A percentile compares a stretch with the other conserved stretches of the same genome.
Evolutionary conservation across 2,113 vertebrate species (phyloP).

Genomic region (Tragelaphus strepsiceros): DNA sequence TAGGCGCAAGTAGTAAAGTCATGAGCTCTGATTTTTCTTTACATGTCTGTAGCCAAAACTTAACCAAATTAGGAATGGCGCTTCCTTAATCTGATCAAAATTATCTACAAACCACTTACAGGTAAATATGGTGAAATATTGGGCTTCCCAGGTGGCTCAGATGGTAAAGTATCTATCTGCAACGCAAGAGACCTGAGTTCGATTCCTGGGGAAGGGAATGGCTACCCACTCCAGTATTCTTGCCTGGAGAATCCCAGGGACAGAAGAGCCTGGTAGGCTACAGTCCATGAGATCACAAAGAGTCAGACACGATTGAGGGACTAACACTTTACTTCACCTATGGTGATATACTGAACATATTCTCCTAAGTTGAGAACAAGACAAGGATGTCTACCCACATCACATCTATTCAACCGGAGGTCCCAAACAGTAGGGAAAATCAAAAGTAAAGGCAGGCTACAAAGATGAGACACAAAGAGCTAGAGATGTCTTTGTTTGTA

Average conservation of each 20-base stretch:
- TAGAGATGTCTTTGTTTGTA: not conserved
- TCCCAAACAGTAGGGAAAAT: not conserved
- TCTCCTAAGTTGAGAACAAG: not conserved
- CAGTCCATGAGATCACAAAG: not conserved
- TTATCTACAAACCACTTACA: not conserved
- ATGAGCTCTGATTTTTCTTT: not conserved
- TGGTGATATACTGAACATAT: not conserved
- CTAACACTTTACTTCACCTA: not conserved
- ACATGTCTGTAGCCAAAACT: not conserved
- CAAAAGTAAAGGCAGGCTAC: not conserved
- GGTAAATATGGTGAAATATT: not conserved
- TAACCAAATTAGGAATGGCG: not conserved
- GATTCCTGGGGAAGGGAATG: not conserved
- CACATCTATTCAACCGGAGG: not conserved
- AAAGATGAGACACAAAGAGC: not conserved
- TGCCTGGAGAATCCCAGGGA: not conserved
- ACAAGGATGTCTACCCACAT: not conserved
- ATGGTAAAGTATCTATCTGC: not conserved
- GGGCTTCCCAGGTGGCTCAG: not conserved
- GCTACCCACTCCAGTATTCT: not conserved
- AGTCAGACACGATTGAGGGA: not conserved
- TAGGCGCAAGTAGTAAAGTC: not conserved
- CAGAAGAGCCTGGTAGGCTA: not conserved
- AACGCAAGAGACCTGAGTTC: accelerated
- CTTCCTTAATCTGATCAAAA: not conserved